phyloP scores from a whole-genome alignment of 2,888 invertebrate species.

The Encarsia formosa region DNA sequence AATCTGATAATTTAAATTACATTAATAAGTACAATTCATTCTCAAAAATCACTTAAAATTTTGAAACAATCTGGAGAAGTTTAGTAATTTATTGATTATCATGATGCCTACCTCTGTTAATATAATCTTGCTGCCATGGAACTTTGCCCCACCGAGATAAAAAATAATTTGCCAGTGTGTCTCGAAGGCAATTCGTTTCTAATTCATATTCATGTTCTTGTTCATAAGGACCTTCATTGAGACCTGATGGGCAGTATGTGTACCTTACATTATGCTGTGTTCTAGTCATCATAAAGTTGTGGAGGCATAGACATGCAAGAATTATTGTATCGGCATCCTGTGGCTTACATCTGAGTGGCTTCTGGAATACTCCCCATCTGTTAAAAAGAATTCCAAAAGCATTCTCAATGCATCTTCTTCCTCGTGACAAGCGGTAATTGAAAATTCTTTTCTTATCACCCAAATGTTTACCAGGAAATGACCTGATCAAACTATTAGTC shows the following conservation, averaged over 20 bases:
- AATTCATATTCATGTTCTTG: not conserved
- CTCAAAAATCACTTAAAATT: too few relatives aligned
- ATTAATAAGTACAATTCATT: too few relatives aligned
- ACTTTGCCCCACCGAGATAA: not conserved
- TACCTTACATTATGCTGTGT: not conserved
- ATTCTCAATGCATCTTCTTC: too few relatives aligned
- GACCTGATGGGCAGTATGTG: not conserved
- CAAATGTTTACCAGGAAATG: conserved; percentile 10
- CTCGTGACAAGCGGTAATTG: conserved; percentile 23
- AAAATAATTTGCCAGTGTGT: not conserved
- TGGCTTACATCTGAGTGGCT: conserved; percentile 12
- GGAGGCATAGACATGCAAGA: conserved; percentile 12
- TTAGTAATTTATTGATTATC: too few relatives aligned
- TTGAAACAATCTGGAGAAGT: too few relatives aligned
- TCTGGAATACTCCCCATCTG: conserved; percentile 14
- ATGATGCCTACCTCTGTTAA: not conserved
- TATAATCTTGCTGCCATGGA: not conserved
- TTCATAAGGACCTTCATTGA: not conserved
- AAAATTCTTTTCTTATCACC: conserved; percentile 9
- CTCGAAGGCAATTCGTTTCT: not conserved
- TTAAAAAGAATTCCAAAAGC: conserved; percentile 20
- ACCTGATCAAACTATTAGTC: too few relatives aligned
- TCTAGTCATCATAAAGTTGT: conserved; percentile 14
- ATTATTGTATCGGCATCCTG: conserved; percentile 15
- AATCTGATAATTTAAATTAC: too few relatives aligned